Conservation (phyloP, 2,797 vertebrate species). For the Takifugu ocellatus region DNA sequence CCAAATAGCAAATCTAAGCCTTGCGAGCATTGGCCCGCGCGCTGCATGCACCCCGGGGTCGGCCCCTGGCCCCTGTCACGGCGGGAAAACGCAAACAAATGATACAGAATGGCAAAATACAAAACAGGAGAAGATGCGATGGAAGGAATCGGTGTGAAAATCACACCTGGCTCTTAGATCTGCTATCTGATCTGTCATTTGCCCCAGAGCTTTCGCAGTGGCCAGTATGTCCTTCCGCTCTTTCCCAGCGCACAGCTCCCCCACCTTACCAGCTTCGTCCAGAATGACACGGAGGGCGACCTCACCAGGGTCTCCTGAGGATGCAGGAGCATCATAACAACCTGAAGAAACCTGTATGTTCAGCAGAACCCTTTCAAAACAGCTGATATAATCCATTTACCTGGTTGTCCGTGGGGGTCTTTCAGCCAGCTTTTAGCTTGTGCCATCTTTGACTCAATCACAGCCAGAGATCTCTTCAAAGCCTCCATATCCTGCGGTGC, state of each 20-base stretch:
- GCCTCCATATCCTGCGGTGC: conserved; percentile 89
- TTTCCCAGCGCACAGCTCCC: conserved; percentile 93
- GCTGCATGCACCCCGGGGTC: conserved; percentile 73
- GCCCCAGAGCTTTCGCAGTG: conserved; percentile 87
- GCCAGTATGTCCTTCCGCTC: conserved; percentile 93
- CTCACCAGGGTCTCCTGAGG: conserved; percentile 88
- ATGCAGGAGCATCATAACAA: neutral
- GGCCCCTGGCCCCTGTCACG: conserved; percentile 67
- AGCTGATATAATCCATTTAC: conserved; percentile 61
- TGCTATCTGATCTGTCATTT: conserved; percentile 92
- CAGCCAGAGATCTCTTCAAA: conserved; percentile 91
- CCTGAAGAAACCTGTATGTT: conserved; percentile 1
- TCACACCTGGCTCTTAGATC: conserved; percentile 89
- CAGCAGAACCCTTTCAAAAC: neutral
- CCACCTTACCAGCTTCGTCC: conserved; percentile 95
- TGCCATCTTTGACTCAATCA: conserved; percentile 94
- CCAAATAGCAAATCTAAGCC: conserved; percentile 92
- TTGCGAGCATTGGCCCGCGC: conserved; percentile 90
- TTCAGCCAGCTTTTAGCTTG: conserved; percentile 95
- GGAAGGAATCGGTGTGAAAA: neutral
- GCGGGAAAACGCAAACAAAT: conserved; percentile 21
- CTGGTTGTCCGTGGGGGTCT: conserved; percentile 90
- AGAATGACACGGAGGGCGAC: conserved; percentile 91
- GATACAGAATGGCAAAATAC: conserved; percentile 10
- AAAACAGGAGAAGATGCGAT: neutral